Base-by-base conservation (phyloP, 2,888 invertebrate species). In the Mesoligia furuncula region DNA sequence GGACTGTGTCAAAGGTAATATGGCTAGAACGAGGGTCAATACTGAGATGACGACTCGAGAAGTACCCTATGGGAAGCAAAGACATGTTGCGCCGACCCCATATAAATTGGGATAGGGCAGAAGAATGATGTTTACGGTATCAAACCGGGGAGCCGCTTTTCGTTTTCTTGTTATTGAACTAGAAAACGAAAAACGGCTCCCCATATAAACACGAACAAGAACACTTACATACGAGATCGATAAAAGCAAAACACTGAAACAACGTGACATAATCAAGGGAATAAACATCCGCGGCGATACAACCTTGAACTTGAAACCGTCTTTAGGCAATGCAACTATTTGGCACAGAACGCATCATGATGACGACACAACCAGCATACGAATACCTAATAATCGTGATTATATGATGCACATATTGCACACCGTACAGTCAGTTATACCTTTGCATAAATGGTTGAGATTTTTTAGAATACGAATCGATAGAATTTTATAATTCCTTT, bases 301-400 rank as follows among this genome's bases (percentile, higher is more conserved):
- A 31, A 24, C 84, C 87, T 61, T 87, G 88, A 88, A 77, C 84
- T 81, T 87, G 76, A 51, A 75, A 71, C 68, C 24, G 68, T 42
- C 59, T 79, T 62, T 75, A 69, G 73, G 73, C 13, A 67, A 59
- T 79, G 75, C 64, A 73, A 51, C 64, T n/a, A n/a, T 59, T 86
- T 86, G 88, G 86, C 88, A 86, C 42, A 39, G 17, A 11, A 6
- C 36, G 11, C 17, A 13, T 31, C 31, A 39, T 66, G 64, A 45
- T 65, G 71, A 74, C 61, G 79, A 48, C 57, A 45, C 17, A 27
- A 61, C 15, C 45, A 45, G 68, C 42, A 77, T 67, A 62, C 59
- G 17, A 48, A 77, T 62, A n/a, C n/a, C n/a, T n/a, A 61, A 61
- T 31, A 67, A 71, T 71, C 17, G 15, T 15, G 57, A 76, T 66